Percentiles rank a stretch among this genome's conserved stretches.
Evolutionary conservation across 2,888 invertebrate species (phyloP).

Genomic region (Oithona nana): DNA sequence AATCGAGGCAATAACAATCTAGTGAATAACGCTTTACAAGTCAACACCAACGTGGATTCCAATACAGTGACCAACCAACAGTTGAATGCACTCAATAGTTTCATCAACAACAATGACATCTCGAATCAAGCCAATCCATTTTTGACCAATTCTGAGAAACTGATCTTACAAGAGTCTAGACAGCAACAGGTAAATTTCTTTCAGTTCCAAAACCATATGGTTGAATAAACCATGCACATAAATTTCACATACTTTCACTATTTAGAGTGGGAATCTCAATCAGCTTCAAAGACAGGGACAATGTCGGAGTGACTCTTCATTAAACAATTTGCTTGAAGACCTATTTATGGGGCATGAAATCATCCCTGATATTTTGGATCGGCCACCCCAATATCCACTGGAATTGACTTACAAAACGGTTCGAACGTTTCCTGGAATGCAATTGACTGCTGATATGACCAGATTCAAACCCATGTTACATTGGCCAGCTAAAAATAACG

Average conservation of each 20-base stretch:
- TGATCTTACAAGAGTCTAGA: neutral
- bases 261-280: too few relatives aligned
- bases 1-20: too few relatives aligned
- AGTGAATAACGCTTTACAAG: too few relatives aligned
- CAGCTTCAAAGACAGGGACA: too few relatives aligned
- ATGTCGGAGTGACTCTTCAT: slow-evolving; percentile 1
- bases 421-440: slow-evolving; percentile 16
- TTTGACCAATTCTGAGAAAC: neutral
- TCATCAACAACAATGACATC: neutral
- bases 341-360: slow-evolving; percentile 16
- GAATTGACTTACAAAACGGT: slow-evolving; percentile 17
- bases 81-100: neutral
- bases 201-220: neutral
- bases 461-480: slow-evolving; percentile 9
- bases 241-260: too few relatives aligned
- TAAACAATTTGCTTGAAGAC: slow-evolving; percentile 1
- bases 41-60: too few relatives aligned
- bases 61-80: too few relatives aligned
- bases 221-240: neutral
- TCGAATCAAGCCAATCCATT: too few relatives aligned
- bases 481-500: slow-evolving; percentile 11
- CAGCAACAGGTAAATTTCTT: neutral
- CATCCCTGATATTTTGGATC: slow-evolving; percentile 15
- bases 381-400: slow-evolving; percentile 14
- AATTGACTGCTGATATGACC: slow-evolving; percentile 15